Percentiles rank a stretch among this genome's conserved stretches.
phyloP scores from a whole-genome alignment of 2,888 invertebrate species.

The Caenorhabditis plicata region DNA sequence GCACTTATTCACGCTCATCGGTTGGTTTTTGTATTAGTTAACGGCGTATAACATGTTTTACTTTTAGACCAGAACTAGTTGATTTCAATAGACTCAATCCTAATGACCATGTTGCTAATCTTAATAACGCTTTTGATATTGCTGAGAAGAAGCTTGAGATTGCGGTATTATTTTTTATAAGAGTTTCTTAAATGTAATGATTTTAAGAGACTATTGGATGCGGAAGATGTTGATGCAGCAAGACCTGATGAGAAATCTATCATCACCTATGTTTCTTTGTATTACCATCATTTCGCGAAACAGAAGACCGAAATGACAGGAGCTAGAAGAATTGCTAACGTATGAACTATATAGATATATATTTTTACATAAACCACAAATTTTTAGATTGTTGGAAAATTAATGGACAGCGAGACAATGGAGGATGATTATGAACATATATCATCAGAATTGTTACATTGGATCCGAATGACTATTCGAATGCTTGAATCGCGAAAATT shows the following conservation, averaged over 20 bases:
- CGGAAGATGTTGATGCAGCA: constrained; percentile 91
- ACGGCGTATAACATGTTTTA: no score
- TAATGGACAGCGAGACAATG: constrained; percentile 91
- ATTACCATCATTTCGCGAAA: constrained; percentile 97
- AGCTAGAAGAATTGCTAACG: constrained; percentile 93
- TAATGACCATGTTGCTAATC: constrained; percentile 84
- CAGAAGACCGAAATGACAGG: constrained; percentile 99
- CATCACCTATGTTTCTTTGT: constrained; percentile 96
- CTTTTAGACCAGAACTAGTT: constrained; percentile 91
- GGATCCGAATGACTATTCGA: constrained; percentile 88
- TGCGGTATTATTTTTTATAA: constrained; percentile 68
- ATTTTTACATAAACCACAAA: background rate
- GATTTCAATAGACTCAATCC: constrained; percentile 74
- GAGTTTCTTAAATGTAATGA: background rate
- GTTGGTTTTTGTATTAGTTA: no score
- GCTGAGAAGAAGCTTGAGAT: constrained; percentile 91
- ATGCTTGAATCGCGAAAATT: constrained; percentile 71
- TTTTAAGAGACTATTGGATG: constrained; percentile 76
- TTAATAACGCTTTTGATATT: constrained; percentile 95
- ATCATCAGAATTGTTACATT: constrained; percentile 82
- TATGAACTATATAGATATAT: constrained; percentile 66
- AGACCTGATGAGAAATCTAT: constrained; percentile 82
- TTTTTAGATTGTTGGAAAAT: constrained; percentile 86
- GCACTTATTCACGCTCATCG: constrained; percentile 95
- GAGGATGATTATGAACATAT: constrained; percentile 85